Evolutionary conservation across 2,113 vertebrate genomes (phyloP), one percentile per base, ranked within the genome.

Genomic region (Athene noctua): DNA sequence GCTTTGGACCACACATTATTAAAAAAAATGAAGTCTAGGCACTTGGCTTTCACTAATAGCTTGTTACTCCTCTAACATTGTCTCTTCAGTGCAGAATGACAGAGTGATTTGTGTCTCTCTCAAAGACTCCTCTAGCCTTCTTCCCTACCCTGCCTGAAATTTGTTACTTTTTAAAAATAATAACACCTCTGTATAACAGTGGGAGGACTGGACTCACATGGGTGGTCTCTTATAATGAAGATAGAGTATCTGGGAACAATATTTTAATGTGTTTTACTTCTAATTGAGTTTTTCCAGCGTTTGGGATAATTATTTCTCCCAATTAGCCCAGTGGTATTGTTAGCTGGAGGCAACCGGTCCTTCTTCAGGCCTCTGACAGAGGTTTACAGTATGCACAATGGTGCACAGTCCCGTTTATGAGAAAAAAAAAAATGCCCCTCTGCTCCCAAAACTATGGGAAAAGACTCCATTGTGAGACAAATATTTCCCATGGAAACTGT

Each of bases 281-380:
- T 97, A 96, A 97, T 97, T 97, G 95, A 95, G 71, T 93, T 95
- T 97, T 97, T 96, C 74, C 90, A 97, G 75, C 10, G 29, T 96
- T 97, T 96, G 65, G 86, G 90, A 89, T 96, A 96, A 96, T 97
- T 97, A 95, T 96, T 97, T 92, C 96, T 95, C 94, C 96, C 97
- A 97, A 97, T 97, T 97, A 97, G 92, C 86, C 94, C 62, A 46
- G 57, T 78, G 92, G 93, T 93, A 96, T 97, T 97, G 95, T 97
- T 97, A 92, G 46, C 72, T 92, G 66, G 70, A 92, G 88, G 94
- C 83, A 94, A 96, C 70, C 0, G 15, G 82, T 91, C 92, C 97
- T 94, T 75, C 97, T 85, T 93, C 90, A 92, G 85, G 63, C 92
- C 85, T 93, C 92, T 97, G 88, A 97, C 73, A 92, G 91, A 86